Evolutionary conservation across 2,113 vertebrate genomes (phyloP).

Genomic region (Lichenostomus cassidix): DNA sequence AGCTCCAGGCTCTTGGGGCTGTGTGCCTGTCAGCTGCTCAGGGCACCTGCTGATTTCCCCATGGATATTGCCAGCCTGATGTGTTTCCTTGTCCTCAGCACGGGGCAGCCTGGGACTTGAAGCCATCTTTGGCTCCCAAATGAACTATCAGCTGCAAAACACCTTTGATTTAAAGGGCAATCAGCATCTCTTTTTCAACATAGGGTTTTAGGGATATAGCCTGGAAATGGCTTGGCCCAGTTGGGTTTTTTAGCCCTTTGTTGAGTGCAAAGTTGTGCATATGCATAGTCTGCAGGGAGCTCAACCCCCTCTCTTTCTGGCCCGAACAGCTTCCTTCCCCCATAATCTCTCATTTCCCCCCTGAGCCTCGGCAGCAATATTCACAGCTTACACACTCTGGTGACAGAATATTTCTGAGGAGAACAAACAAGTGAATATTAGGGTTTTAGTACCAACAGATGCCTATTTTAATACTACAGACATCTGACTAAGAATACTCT

Average conservation of each 20-base stretch:
- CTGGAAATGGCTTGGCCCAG: neutral
- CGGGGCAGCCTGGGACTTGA: neutral
- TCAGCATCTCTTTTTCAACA: neutral
- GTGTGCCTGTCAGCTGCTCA: fast-evolving
- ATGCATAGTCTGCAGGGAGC: neutral
- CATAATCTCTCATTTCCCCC: neutral
- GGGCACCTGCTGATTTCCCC: neutral
- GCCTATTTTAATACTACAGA: neutral
- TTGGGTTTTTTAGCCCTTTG: neutral
- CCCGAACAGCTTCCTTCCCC: neutral
- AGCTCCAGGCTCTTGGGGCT: neutral
- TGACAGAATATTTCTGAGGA: neutral
- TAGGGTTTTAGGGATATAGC: neutral
- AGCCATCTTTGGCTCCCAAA: neutral
- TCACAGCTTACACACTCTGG: neutral
- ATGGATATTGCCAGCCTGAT: fast-evolving
- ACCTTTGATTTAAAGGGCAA: neutral
- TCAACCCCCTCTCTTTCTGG: neutral
- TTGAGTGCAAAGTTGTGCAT: neutral
- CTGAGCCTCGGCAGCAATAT: neutral
- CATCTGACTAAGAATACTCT: neutral
- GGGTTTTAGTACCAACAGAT: neutral
- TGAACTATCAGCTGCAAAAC: neutral
- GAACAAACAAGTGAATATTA: neutral
- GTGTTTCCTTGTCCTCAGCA: neutral